Conservation (phyloP, 2,113 vertebrate species). For the Ammodytes marinus region DNA sequence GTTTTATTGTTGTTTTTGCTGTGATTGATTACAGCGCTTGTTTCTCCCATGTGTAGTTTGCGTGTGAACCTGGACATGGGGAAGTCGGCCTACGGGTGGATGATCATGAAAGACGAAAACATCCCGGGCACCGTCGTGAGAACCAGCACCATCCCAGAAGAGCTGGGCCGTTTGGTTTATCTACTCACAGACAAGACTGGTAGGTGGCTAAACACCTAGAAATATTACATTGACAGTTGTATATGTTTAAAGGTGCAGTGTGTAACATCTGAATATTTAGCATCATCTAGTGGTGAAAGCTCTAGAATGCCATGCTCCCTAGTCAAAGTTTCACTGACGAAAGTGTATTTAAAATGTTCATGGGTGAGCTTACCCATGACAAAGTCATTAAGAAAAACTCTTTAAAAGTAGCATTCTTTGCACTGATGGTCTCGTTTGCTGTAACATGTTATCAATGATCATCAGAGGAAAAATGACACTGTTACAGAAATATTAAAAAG, state of each 20-base stretch:
- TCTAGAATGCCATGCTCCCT: too few species aligned
- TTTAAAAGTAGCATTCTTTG: too few species aligned
- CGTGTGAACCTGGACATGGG: constrained; percentile 99
- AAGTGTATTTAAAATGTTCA: too few species aligned
- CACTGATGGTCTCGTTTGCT: too few species aligned
- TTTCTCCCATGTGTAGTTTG: constrained; percentile 83
- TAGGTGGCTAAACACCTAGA: constrained; percentile 60
- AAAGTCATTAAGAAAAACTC: too few species aligned
- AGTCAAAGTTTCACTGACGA: too few species aligned
- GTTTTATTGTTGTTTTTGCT: not conserved
- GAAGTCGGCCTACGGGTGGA: constrained; percentile 97
- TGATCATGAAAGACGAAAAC: constrained; percentile 97
- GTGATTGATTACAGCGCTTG: not conserved
- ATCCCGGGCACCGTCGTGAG: constrained; percentile 97
- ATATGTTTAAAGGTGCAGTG: not conserved
- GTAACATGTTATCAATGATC: too few species aligned
- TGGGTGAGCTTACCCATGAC: too few species aligned
- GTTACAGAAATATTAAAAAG: too few species aligned
- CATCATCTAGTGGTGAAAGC: too few species aligned
- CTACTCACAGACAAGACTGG: constrained; percentile 98
- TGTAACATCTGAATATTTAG: too few species aligned
- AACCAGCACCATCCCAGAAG: constrained; percentile 98
- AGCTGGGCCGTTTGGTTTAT: constrained; percentile 95
- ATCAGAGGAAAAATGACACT: too few species aligned
- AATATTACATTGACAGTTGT: not conserved